These are phyloP conservation scores for Podiceps cristatus DNA, from an alignment of 2,113 vertebrate genomes.

Conservation along the genomic window DNA sequence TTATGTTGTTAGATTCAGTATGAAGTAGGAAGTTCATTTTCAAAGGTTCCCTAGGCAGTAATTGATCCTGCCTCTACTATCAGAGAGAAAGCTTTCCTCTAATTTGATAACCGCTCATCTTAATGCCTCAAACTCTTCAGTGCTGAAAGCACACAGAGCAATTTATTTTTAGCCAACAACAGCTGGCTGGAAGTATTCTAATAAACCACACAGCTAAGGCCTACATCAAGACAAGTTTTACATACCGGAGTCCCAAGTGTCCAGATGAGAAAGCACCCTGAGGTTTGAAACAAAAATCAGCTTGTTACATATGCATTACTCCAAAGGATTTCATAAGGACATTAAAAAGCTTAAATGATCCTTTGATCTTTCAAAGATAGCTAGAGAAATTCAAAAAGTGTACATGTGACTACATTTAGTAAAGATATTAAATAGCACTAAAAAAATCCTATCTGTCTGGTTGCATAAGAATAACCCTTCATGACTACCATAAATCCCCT, in stretches of 20 bases:
- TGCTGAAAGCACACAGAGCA: background rate
- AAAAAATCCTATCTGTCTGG: background rate
- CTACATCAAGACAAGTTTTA: background rate
- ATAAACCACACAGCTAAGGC: background rate
- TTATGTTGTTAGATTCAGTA: background rate
- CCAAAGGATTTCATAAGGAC: background rate
- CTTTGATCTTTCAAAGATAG: background rate
- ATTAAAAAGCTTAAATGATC: background rate
- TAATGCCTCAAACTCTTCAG: background rate
- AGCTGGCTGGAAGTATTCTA: background rate
- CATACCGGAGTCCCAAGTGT: slow-evolving; percentile 85
- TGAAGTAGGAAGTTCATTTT: background rate
- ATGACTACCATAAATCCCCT: background rate
- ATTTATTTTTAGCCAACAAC: background rate
- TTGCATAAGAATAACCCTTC: background rate
- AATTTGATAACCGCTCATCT: background rate
- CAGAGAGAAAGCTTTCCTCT: background rate
- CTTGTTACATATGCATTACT: background rate
- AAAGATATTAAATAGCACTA: background rate
- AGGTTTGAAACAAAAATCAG: slow-evolving; percentile 27
- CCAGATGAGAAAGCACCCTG: slow-evolving; percentile 88
- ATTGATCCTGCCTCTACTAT: background rate
- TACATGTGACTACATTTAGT: background rate
- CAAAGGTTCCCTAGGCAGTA: background rate
- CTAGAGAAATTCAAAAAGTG: background rate